These are phyloP conservation scores for Drosophila nikananu DNA, from an alignment of 1,140 invertebrate species.

Conservation along the genomic window DNA sequence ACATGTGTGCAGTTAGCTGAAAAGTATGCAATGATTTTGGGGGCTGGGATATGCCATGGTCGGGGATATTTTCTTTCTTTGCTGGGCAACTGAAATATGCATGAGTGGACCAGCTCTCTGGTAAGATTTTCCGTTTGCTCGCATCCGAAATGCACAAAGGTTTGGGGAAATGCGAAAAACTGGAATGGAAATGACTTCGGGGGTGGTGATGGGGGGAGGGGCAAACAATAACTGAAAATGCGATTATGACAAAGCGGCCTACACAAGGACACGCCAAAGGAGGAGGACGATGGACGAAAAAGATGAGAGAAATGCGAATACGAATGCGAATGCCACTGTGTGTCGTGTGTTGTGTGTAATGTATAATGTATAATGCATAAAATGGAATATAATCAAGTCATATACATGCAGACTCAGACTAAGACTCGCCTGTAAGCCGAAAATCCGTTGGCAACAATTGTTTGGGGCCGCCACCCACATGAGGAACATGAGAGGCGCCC, in stretches of 20 bases:
- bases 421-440: conserved; percentile 31
- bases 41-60: background rate
- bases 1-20: background rate
- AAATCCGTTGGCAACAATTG: conserved; percentile 65
- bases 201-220: background rate
- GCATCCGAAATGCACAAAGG: conserved; percentile 66
- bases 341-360: background rate
- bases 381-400: conserved; percentile 75
- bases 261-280: conserved; percentile 12
- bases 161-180: conserved; percentile 39
- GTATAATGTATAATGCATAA: conserved; percentile 66
- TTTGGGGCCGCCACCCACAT: background rate
- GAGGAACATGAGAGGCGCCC: conserved; percentile 8
- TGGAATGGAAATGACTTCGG: background rate
- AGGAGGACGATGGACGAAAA: background rate
- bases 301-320: conserved; percentile 22
- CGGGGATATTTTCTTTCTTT: conserved; percentile 1
- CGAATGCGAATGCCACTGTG: conserved; percentile 7
- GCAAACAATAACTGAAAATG: conserved; percentile 48
- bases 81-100: conserved; percentile 43
- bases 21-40: background rate
- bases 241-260: conserved; percentile 49
- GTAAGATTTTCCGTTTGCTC: conserved; percentile 30
- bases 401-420: conserved; percentile 14
- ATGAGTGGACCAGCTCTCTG: conserved; percentile 20